These are phyloP conservation scores for Macrotrachela quadricornifera DNA, from an alignment of 1,140 invertebrate species.

Conservation along the genomic window DNA sequence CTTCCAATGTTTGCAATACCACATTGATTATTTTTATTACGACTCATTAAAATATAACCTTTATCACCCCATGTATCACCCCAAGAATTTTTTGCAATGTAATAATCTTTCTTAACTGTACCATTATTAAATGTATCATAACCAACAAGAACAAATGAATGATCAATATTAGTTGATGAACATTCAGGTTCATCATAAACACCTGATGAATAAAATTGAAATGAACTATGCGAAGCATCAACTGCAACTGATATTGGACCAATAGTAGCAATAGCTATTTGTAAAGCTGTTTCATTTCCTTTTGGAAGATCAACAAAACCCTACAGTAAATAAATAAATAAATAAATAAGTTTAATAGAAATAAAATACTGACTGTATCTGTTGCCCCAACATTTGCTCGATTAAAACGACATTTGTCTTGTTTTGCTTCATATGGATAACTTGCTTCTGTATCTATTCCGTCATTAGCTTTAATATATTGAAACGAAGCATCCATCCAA, in stretches of 20 bases:
- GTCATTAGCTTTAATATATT: conserved; percentile 23
- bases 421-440: conserved; percentile 54
- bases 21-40: conserved; percentile 71
- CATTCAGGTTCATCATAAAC: not conserved
- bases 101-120: conserved; percentile 43
- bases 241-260: not conserved
- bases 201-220: not conserved
- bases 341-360: no score
- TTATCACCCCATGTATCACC: conserved; percentile 77
- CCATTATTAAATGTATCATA: conserved; percentile 10
- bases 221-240: not conserved
- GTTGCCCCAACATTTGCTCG: conserved; percentile 44
- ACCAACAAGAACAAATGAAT: not conserved
- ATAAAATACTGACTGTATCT: no score
- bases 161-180: not conserved
- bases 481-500: conserved; percentile 25
- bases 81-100: conserved; percentile 42
- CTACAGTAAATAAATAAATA: not conserved
- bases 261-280: not conserved
- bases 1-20: conserved; percentile 64
- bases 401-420: conserved; percentile 63
- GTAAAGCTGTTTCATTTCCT: not conserved
- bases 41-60: conserved; percentile 62
- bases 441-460: conserved; percentile 27
- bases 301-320: not conserved